Evolutionary conservation across 1,140 invertebrate species (phyloP).

Genomic region (Diuraphis noxia): DNA sequence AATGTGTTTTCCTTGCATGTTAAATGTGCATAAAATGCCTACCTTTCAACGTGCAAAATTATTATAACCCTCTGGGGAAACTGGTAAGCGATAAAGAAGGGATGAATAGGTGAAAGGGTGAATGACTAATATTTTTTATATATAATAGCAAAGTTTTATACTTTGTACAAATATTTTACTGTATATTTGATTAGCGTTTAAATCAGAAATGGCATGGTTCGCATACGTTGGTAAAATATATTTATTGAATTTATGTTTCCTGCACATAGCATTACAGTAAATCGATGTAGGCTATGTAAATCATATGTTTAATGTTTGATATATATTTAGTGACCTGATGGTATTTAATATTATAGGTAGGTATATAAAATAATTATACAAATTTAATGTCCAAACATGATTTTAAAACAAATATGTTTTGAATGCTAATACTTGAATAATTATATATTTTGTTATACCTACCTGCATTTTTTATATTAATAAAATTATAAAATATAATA

Average conservation of each 20-base stretch:
- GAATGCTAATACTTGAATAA: no score
- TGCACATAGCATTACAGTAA: not conserved
- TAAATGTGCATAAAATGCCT: constrained; percentile 44
- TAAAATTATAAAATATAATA: no score
- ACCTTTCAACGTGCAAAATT: constrained; percentile 44
- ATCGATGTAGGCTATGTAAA: not conserved
- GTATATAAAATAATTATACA: not conserved
- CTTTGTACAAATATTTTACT: not conserved
- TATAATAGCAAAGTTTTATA: constrained; percentile 24
- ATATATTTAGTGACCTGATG: not conserved
- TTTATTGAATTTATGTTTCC: constrained; percentile 2
- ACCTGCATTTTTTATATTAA: no score
- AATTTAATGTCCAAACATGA: not conserved
- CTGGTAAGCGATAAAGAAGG: not conserved
- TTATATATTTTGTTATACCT: no score
- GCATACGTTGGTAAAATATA: not conserved
- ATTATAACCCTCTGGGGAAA: constrained; percentile 10
- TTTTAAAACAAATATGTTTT: not conserved
- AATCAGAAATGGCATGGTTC: not conserved
- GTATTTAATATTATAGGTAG: not conserved
- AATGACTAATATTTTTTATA: not conserved
- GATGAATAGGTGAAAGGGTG: not conserved
- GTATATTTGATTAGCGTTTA: constrained; percentile 6
- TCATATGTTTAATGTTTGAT: not conserved
- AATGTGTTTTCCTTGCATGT: constrained; percentile 39